These are phyloP conservation scores for Pogoniulus pusillus DNA, from an alignment of 2,797 vertebrate genomes.

Conservation along the genomic window DNA sequence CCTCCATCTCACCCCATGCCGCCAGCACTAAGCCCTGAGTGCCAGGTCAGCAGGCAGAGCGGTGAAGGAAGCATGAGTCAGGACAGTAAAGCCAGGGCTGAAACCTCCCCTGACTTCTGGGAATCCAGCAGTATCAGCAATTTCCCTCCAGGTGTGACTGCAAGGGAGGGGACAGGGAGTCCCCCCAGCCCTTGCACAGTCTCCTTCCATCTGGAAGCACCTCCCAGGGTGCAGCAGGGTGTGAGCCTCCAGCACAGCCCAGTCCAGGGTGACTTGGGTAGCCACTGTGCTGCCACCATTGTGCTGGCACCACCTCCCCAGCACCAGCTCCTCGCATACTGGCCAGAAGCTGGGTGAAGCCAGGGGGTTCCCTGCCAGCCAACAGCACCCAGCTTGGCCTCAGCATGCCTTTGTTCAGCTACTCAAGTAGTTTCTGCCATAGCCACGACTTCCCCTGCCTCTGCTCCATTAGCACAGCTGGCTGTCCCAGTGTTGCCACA, in stretches of 20 bases:
- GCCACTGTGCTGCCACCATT: background rate
- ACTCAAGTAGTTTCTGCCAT: background rate
- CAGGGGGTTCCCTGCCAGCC: background rate
- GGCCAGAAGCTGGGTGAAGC: background rate
- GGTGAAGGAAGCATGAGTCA: background rate
- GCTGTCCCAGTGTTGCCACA: rapidly evolving
- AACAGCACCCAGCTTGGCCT: background rate
- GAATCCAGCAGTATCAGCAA: background rate
- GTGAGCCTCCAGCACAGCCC: background rate
- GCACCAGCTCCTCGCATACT: background rate
- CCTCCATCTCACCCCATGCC: rapidly evolving
- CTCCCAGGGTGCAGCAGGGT: background rate
- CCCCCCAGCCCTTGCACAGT: background rate
- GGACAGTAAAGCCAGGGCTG: background rate
- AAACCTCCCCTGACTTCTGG: conserved; percentile 10
- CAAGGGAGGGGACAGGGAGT: background rate
- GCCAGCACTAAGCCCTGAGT: background rate
- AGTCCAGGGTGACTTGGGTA: background rate
- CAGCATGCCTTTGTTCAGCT: background rate
- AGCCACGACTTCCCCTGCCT: background rate
- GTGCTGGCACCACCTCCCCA: background rate
- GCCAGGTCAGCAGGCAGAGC: background rate
- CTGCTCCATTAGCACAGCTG: background rate
- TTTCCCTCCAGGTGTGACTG: background rate
- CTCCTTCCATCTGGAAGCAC: background rate